Conservation (phyloP, 2,113 vertebrate genomes). For the Pygoscelis antarcticus region DNA sequence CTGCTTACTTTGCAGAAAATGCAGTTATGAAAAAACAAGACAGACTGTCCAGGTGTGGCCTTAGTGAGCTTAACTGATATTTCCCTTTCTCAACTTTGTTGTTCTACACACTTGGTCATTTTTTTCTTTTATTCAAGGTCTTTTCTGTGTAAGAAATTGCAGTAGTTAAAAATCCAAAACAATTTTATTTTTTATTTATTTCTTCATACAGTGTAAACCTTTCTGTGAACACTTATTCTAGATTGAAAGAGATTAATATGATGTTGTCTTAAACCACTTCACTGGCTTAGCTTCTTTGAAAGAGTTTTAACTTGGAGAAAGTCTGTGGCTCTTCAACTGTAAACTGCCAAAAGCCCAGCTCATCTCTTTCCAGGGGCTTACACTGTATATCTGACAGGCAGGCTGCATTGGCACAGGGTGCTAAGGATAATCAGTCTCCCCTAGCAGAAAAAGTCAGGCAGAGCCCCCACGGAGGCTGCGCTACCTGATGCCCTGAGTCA, state of each 20-base stretch:
- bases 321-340: not conserved
- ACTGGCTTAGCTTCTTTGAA: not conserved
- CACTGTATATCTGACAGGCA: not conserved
- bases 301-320: not conserved
- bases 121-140: not conserved
- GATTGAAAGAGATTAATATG: not conserved
- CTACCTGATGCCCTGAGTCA: not conserved
- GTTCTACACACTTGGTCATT: accelerated
- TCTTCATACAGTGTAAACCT: not conserved
- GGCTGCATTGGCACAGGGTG: not conserved
- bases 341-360: not conserved
- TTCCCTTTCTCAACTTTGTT: not conserved
- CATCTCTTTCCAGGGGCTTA: not conserved
- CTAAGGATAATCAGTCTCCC: not conserved
- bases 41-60: accelerated
- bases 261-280: not conserved
- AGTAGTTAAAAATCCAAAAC: not conserved
- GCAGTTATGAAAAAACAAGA: not conserved
- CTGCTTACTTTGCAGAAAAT: not conserved
- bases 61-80: not conserved
- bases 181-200: not conserved
- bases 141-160: not conserved
- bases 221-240: not conserved
- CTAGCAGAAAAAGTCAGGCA: not conserved
- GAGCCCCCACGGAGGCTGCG: accelerated